A percentile compares a stretch with the other conserved stretches of the same genome.
These are phyloP conservation scores for Mormyrus iriodes DNA, from an alignment of 2,113 vertebrate genomes.

Conservation along the genomic window DNA sequence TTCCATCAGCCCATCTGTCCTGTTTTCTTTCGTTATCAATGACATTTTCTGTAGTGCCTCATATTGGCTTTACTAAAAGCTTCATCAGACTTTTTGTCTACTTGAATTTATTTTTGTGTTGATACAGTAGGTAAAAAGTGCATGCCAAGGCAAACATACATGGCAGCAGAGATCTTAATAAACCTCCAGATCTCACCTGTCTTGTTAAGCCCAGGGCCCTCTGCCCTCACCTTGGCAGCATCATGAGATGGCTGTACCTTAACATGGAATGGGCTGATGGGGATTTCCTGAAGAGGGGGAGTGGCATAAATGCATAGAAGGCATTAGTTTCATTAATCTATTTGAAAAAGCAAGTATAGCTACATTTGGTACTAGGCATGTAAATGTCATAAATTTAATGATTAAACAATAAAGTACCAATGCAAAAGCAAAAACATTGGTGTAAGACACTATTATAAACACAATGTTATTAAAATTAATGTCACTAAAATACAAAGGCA, in stretches of 20 bases:
- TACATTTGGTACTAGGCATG: not conserved
- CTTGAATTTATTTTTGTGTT: not conserved
- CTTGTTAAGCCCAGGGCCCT: conserved; percentile 83
- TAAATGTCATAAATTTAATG: not conserved
- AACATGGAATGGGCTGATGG: conserved; percentile 84
- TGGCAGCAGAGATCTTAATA: not conserved
- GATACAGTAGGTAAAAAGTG: not conserved
- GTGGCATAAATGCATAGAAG: not conserved
- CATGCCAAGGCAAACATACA: not conserved
- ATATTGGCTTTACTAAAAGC: not conserved
- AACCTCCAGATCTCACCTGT: conserved; percentile 62
- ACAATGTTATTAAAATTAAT: not conserved
- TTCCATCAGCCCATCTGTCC: not conserved
- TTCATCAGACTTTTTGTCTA: not conserved
- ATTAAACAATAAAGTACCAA: not conserved
- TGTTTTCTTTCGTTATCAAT: not conserved
- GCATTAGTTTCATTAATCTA: not conserved
- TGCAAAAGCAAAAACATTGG: not conserved
- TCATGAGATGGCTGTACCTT: conserved; percentile 89
- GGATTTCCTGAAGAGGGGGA: conserved; percentile 73
- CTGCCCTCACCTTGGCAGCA: conserved; percentile 81
- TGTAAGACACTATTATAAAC: not conserved
- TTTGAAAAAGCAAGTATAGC: not conserved
- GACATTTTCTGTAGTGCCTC: not conserved
- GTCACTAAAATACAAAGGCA: not conserved